Base-by-base conservation (phyloP, 2,113 vertebrate species). In the Cyanistes caeruleus region DNA sequence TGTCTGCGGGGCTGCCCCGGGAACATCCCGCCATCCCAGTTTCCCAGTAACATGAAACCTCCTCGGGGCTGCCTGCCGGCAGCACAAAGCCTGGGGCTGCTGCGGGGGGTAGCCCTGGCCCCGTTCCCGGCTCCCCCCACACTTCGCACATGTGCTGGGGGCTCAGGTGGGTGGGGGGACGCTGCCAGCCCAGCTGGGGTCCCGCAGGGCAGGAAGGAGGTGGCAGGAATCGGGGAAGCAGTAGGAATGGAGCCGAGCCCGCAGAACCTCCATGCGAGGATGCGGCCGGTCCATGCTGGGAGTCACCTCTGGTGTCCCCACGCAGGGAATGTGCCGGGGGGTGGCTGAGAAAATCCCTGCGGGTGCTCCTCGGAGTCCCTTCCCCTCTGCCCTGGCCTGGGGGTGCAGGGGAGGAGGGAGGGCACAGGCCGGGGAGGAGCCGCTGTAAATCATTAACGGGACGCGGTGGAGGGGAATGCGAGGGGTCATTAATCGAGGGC, bases 1-100 rank as follows among this genome's bases (percentile, higher is more conserved):
- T 96, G 95, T 97, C 73, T 68, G 72, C 53, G 8, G 93, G 44
- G 64, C 93, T 75, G 87, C 84, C 85, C 89, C 81, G 70, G 94
- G 93, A 96, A 78, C 91, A 91, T 89, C 91, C 87, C 70, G 10
- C 84, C 94, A 89, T 75, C 91, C 84, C 84, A 49, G 87, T 82
- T 94, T 96, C 95, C 93, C 94, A 93, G 95, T 95, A 96, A 96
- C 91, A 82, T 87, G 96, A 96, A 95, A 89, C 96, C 94, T 92
- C 91, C 91, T 93, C 81, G 39, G 90, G 90, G 80, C 90, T 96
- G 96, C 72, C 87, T 68, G 68, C 69, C 2, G 41, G 58, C 53
- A 92, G 77, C 85, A 95, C 92, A 94, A 94, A 95, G 94, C 83
- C 59, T 20, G 46, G 31, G 43, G 82, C 75, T 85, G 75, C 78